Base-by-base conservation (phyloP, 2,888 invertebrate genomes). In the Ernsta delagoae region DNA sequence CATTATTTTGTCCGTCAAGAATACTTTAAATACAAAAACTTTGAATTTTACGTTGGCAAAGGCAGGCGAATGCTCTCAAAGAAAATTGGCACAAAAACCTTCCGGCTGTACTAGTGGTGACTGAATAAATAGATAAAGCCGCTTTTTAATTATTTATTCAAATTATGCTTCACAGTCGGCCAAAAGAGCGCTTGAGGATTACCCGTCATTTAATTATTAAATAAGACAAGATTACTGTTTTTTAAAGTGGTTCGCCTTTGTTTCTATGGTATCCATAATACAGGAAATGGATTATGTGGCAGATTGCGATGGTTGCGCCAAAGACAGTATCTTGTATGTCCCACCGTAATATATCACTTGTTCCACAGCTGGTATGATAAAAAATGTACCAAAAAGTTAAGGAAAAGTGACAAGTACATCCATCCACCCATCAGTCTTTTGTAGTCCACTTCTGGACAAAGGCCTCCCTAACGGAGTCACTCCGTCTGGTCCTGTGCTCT, bases 21-120 rank as follows among this genome's bases (percentile, higher is more conserved):
- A 50, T 39, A 50, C 53, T 53, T 53, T 24, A 53, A 24, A 53
- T 16, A 24, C 53, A 53, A 53, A 53, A 53, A 53, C 24, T 53
- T 53, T 24, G 8, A 4, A 8, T 53, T 53, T 53, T 53, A 24
- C 24, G 24, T 53, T 53, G 53, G 16, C 50, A 50, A 50, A 50
- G 50, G 50, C 50, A 16, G 50, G 16, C 50, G 50, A 50, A 50
- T 50, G 50, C 50, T 50, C 50, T 50, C 50, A 50, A 16, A 50
- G 50, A 50, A 50, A 50, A 50, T 50, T 50, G 50, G 50, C 50
- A 50, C 50, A 48, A 50, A 48, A 50, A 50, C 24, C 50, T 50
- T 24, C 50, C 8, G 11, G 50, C 24, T 3, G 8, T 48, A 12
- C 24, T 24, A 50, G 50, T 50, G 48, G 48, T 48, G 48, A 12